Percentiles rank a stretch among this genome's conserved stretches.
Evolutionary conservation across 2,797 vertebrate species (phyloP).

Genomic region (Pseudochaenichthys georgianus): DNA sequence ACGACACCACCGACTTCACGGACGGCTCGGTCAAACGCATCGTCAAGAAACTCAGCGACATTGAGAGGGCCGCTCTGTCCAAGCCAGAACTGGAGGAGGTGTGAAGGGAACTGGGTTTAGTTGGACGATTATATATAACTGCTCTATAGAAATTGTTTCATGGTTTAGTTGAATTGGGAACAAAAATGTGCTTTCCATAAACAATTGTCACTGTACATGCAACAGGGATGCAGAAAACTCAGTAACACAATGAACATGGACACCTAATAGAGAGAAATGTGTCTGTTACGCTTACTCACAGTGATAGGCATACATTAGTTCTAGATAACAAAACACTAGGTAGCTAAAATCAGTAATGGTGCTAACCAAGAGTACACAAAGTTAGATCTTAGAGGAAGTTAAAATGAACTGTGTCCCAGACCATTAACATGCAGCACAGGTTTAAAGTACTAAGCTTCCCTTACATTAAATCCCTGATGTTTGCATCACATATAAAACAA

Average conservation of each 20-base stretch:
- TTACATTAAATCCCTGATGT: background rate
- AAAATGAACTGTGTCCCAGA: background rate
- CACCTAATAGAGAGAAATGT: background rate
- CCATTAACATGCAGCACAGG: background rate
- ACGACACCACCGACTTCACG: slow-evolving; percentile 92
- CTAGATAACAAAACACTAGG: background rate
- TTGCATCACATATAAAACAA: background rate
- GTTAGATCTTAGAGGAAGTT: background rate
- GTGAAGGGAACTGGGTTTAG: slow-evolving; percentile 17
- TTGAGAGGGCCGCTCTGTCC: slow-evolving; percentile 90
- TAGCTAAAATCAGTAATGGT: background rate
- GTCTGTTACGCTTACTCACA: background rate
- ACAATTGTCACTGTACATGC: background rate
- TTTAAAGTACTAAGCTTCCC: background rate
- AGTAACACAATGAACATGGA: background rate
- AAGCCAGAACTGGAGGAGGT: slow-evolving; percentile 90
- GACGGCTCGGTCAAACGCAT: slow-evolving; percentile 86
- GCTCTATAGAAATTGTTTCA: background rate
- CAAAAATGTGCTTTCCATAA: background rate
- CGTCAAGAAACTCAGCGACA: slow-evolving; percentile 91
- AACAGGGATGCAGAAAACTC: background rate
- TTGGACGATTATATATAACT: slow-evolving; percentile 5
- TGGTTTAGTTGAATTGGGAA: background rate
- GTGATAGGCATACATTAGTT: background rate
- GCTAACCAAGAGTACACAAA: background rate